Base-by-base conservation (phyloP, 2,113 vertebrate genomes). In the Nipponia nippon region DNA sequence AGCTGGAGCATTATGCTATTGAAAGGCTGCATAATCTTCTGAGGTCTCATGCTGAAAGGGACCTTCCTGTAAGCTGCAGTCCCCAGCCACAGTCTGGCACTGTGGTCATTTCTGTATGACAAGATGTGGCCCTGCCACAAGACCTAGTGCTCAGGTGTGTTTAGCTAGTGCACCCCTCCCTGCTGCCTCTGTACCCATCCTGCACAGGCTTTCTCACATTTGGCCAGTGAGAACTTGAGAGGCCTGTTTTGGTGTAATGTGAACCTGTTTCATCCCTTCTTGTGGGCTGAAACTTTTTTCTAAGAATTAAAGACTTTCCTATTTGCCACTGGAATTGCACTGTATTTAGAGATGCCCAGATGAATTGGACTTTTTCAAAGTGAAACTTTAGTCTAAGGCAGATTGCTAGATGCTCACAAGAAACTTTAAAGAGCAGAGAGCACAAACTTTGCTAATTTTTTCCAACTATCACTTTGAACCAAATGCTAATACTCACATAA, bases 11-110 rank as follows among this genome's bases (percentile, higher is more conserved):
- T 22, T 10, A 23, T 29, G 1, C 27, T 91, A 30, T 46, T 66
- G 25, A 55, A 77, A 53, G 44, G 79, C 61, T 20, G 4, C 25
- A 34, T 65, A 5, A 46, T 46, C 26, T 36, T 58, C 26, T 26
- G 4, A 76, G 65, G 16, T 32, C 27, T 53, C 4, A 4, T 2
- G 18, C 59, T 44, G 59, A 42, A 22, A 3, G 4, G 50, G 38
- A 63, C 42, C 12, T 47, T 59, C 11, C 46, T 15, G 36, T 23
- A 55, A 65, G 49, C 38, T 34, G 40, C 3, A 0, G 59, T 82
- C 23, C 36, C 25, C 47, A 67, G 72, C n/a, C 0, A 0, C 30
- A 49, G 55, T 27, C 77, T 10, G 61, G 50, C 1, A 3, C 76
- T 73, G 69, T 65, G n/a, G 18, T 62, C 20, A 13, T 67, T 78